Percentiles rank a stretch among this genome's conserved stretches.
Evolutionary conservation across 1,140 invertebrate genomes (phyloP).

Genomic region (Mylabris phalerata): DNA sequence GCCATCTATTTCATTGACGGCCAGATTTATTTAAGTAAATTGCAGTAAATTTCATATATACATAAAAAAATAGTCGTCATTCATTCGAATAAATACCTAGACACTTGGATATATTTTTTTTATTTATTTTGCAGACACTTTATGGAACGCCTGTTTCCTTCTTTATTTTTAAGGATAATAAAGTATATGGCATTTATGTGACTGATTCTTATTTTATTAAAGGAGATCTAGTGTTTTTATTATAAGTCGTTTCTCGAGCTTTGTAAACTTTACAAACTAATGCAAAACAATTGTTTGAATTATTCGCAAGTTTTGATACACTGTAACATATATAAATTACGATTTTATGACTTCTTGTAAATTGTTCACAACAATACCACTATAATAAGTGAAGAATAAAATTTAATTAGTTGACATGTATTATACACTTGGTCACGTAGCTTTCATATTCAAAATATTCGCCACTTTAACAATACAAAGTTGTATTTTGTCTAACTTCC

Average conservation of each 20-base stretch:
- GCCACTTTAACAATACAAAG: no score
- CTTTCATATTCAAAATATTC: not conserved
- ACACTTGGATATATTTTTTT: conserved; percentile 21
- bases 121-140: conserved; percentile 25
- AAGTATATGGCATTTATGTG: conserved; percentile 27
- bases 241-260: conserved; percentile 17
- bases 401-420: conserved; percentile 11
- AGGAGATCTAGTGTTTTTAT: conserved; percentile 27
- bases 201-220: conserved; percentile 30
- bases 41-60: conserved; percentile 15
- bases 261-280: no score
- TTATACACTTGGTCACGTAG: conserved; percentile 10
- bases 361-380: conserved; percentile 10
- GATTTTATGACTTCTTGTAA: conserved; percentile 11
- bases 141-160: conserved; percentile 19
- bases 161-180: conserved; percentile 29
- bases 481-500: no score
- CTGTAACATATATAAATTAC: conserved; percentile 11
- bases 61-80: conserved; percentile 23
- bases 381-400: conserved; percentile 11
- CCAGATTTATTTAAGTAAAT: conserved; percentile 24
- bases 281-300: conserved; percentile 11
- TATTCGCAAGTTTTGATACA: conserved; percentile 13
- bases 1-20: conserved; percentile 20
- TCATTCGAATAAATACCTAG: conserved; percentile 33